Conservation (phyloP, 2,888 invertebrate genomes). For the Meteorus cinctellus region DNA sequence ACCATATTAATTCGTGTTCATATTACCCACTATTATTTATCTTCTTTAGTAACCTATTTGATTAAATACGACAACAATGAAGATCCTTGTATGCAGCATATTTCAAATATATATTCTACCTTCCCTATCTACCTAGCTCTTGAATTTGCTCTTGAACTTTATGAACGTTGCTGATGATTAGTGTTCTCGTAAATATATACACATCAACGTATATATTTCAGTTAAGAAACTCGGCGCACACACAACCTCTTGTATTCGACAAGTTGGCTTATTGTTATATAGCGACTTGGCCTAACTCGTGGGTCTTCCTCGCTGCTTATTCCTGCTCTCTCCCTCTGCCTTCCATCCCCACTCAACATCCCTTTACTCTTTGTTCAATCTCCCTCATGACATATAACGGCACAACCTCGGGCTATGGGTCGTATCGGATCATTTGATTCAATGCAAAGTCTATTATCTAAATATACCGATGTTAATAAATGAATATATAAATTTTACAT, state of each 20-base stretch:
- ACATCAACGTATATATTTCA: background rate
- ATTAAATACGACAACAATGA: conserved; percentile 66
- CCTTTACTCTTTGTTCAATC: background rate
- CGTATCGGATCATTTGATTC: background rate
- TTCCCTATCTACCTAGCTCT: background rate
- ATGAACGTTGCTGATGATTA: background rate
- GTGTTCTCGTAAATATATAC: background rate
- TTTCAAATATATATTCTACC: conserved; percentile 31
- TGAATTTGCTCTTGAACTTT: conserved; percentile 1
- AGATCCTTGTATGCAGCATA: background rate
- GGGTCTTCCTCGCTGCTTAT: background rate
- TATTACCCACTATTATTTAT: too few species aligned
- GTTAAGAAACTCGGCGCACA: background rate
- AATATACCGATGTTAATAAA: background rate
- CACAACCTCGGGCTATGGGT: background rate
- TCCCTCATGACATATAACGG: too few species aligned
- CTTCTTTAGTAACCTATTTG: conserved; percentile 42
- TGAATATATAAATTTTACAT: background rate
- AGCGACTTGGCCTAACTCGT: background rate
- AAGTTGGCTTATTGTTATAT: conserved; percentile 12
- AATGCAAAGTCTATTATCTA: background rate
- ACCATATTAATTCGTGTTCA: too few species aligned
- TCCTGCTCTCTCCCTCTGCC: background rate
- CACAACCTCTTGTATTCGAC: background rate
- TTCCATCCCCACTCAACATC: background rate